Percentiles rank a stretch among this genome's conserved stretches.
These are phyloP conservation scores for Amphiprion clarkii DNA, from an alignment of 2,797 vertebrate genomes.

Conservation along the genomic window DNA sequence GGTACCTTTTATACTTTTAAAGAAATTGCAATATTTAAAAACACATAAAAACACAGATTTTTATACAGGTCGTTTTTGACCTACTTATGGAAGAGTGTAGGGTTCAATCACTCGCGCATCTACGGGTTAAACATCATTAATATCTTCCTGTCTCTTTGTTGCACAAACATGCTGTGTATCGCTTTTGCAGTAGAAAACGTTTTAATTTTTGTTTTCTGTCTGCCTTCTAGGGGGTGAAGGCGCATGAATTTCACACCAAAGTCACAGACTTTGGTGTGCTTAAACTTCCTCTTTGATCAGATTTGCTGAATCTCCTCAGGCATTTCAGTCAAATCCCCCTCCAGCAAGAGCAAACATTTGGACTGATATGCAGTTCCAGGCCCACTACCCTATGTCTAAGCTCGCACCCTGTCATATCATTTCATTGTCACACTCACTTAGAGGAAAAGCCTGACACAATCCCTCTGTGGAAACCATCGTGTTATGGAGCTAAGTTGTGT, in stretches of 20 bases:
- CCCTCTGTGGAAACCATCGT: slow-evolving; percentile 5
- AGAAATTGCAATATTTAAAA: too few species aligned
- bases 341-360: slow-evolving; percentile 53
- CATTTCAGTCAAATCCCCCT: slow-evolving; percentile 43
- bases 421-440: slow-evolving; percentile 40
- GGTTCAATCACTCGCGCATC: too few species aligned
- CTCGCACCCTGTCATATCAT: slow-evolving; percentile 19
- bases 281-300: slow-evolving; percentile 35
- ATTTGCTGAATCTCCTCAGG: slow-evolving; percentile 53
- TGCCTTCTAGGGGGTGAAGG: slow-evolving; percentile 14
- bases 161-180: slow-evolving; percentile 12
- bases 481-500: not conserved
- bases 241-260: slow-evolving; percentile 39
- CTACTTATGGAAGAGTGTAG: too few species aligned
- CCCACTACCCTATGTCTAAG: slow-evolving; percentile 29
- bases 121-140: slow-evolving; percentile 6
- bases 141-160: not conserved
- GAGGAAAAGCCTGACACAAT: slow-evolving; percentile 6
- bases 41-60: too few species aligned
- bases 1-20: too few species aligned
- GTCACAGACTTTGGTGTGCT: slow-evolving; percentile 12
- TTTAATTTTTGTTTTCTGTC: slow-evolving; percentile 35
- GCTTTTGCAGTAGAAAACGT: slow-evolving; percentile 26
- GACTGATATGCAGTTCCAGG: slow-evolving; percentile 42
- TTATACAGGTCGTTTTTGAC: too few species aligned